Evolutionary conservation across 2,113 vertebrate genomes (phyloP).

Genomic region (Vimba vimba): DNA sequence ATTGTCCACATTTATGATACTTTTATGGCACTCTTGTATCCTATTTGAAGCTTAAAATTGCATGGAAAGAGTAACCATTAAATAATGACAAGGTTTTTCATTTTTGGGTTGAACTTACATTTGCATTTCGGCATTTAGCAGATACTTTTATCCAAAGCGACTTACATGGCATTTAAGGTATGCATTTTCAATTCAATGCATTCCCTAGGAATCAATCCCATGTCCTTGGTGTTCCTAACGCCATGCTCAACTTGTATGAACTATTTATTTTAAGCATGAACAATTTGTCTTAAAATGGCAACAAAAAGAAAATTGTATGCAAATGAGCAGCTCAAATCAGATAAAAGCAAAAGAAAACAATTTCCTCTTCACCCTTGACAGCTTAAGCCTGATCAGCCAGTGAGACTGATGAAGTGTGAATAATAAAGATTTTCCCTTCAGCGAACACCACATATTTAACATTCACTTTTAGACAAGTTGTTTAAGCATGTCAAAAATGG

Average conservation of each 20-base stretch:
- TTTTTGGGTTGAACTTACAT: neutral
- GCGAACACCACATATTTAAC: conserved; percentile 23
- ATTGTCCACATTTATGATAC: too few species aligned
- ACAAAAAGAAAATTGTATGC: too few species aligned
- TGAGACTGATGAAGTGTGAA: conserved; percentile 30
- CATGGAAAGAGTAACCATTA: neutral
- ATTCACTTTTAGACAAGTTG: conserved; percentile 8
- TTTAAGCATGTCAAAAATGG: conserved; percentile 23
- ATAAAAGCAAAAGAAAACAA: neutral
- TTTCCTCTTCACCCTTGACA: conserved; percentile 17
- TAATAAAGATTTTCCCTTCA: conserved; percentile 20
- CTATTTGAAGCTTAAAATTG: neutral
- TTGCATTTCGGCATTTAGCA: neutral
- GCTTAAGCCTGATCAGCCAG: conserved; percentile 1
- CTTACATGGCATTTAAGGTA: neutral
- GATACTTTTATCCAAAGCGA: neutral
- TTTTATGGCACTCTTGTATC: too few species aligned
- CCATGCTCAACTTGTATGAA: neutral
- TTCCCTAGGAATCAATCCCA: neutral
- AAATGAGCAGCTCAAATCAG: neutral
- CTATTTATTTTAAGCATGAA: neutral
- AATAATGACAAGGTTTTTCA: too few species aligned
- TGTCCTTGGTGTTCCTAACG: neutral
- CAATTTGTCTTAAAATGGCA: neutral
- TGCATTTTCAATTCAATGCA: neutral